Evolutionary conservation across 2,113 vertebrate genomes (phyloP), one percentile per base, ranked within the genome.

Genomic region (Psittacara wagleri): DNA sequence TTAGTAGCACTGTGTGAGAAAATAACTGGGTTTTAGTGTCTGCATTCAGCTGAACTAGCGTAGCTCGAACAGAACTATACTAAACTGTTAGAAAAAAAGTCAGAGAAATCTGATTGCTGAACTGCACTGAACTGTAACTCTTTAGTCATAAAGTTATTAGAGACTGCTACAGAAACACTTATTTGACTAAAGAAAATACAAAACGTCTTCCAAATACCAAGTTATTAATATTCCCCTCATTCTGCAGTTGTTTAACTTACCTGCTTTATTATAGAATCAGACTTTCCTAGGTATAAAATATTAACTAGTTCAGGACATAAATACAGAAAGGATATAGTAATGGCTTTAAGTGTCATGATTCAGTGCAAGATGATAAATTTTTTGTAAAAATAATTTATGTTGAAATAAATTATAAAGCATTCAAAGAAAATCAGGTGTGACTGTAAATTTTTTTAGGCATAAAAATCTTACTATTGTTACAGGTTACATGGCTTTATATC

Each of bases 401-500:
- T 87, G 37, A 91, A 87, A 62, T 91, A 82, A 92, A 43, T 83
- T 49, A 31, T n/a, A 75, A 70, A 72, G 22, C 63, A 41, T 31
- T 85, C 10, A 51, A 29, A 82, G 70, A 83, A 88, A 83, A 88
- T 6, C 23, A 91, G 41, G 43, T 80, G 16, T 85, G 54, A 59
- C 41, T 80, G 22, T 78, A 8, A 89, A 75, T 59, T 80, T 70
- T 80, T 73, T 15, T 66, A 86, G 69, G 10, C 54, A 54, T 83
- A 73, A 89, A 86, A 87, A 74, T 27, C 24, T 92, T 13, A 48
- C 90, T 83, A 28, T 84, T 77, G 51, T 92, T 98, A 23, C 84
- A 99, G 99, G 99, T 98, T 49, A 98, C 94, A 0, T 98, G 98
- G 83, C 97, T 99, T 19, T 99, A 99, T 77, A 79, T 98, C 10